These are phyloP conservation scores for Poecilia picta DNA, from an alignment of 2,797 vertebrate species.

Conservation along the genomic window DNA sequence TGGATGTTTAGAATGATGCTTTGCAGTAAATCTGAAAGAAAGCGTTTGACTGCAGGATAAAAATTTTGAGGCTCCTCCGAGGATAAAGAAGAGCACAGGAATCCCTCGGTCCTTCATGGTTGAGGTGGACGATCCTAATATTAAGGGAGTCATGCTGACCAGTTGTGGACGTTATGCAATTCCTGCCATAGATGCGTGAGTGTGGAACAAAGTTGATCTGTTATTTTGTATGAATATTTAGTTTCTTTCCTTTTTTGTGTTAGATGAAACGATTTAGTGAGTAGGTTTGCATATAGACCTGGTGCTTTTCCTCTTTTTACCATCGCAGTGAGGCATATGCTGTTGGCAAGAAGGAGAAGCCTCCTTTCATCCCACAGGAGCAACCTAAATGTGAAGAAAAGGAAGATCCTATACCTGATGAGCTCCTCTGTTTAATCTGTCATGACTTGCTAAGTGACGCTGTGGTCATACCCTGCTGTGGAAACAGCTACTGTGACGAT, in stretches of 20 bases:
- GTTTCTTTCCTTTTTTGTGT: background rate
- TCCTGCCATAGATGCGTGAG: constrained; percentile 96
- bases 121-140: constrained; percentile 94
- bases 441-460: constrained; percentile 94
- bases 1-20: background rate
- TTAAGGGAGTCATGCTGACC: constrained; percentile 97
- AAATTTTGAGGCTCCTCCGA: constrained; percentile 87
- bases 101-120: constrained; percentile 98
- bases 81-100: constrained; percentile 96
- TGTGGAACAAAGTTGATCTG: background rate
- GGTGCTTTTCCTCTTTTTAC: background rate
- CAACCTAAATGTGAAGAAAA: constrained; percentile 84
- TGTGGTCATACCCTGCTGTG: constrained; percentile 97
- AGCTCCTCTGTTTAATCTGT: constrained; percentile 94
- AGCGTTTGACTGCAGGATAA: constrained; percentile 85
- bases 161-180: constrained; percentile 95
- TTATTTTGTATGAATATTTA: background rate
- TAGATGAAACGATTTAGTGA: background rate
- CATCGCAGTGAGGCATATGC: constrained; percentile 90
- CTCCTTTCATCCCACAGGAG: constrained; percentile 88
- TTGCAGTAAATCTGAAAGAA: constrained; percentile 3
- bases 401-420: constrained; percentile 89
- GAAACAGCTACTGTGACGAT: constrained; percentile 98
- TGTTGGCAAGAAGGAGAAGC: constrained; percentile 96
- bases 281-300: background rate